Evolutionary conservation across 2,888 invertebrate species (phyloP).

Genomic region (Shargacucullia verbasci): DNA sequence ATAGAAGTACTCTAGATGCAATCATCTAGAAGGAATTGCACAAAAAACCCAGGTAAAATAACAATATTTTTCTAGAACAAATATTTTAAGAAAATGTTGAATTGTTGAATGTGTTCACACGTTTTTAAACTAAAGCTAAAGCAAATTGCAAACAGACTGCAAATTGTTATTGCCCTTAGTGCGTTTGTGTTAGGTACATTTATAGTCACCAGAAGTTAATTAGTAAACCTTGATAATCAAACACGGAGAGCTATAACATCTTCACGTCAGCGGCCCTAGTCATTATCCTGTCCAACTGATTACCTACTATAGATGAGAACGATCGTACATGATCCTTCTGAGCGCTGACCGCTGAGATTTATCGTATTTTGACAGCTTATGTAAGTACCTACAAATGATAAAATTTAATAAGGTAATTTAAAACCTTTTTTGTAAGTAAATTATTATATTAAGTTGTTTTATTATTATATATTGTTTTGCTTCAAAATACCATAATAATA

Average conservation of each 20-base stretch:
- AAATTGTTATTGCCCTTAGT: neutral
- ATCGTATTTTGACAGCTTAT: too few relatives aligned
- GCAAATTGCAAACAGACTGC: too few relatives aligned
- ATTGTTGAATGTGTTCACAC: too few relatives aligned
- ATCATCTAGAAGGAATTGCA: conserved; percentile 25
- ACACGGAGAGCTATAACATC: conserved; percentile 10
- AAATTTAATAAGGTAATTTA: too few relatives aligned
- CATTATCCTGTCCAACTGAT: conserved; percentile 34
- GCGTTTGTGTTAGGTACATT: conserved; percentile 3
- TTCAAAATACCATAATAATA: too few relatives aligned
- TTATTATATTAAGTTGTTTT: too few relatives aligned
- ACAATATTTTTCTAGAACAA: conserved; percentile 2
- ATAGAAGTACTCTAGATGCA: conserved; percentile 19
- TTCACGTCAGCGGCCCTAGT: conserved; percentile 8
- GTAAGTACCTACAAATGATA: too few relatives aligned
- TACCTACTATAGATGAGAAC: conserved; percentile 14
- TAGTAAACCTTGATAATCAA: conserved; percentile 39
- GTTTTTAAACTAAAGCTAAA: too few relatives aligned
- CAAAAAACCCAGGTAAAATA: conserved; percentile 15
- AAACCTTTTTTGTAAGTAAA: too few relatives aligned
- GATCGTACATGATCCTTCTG: conserved; percentile 13
- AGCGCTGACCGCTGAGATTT: neutral
- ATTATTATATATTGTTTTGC: too few relatives aligned
- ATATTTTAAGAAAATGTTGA: neutral
- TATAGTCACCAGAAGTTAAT: conserved; percentile 25